Conservation (phyloP, 2,888 invertebrate genomes). For the Ferdinandea cuprea region DNA sequence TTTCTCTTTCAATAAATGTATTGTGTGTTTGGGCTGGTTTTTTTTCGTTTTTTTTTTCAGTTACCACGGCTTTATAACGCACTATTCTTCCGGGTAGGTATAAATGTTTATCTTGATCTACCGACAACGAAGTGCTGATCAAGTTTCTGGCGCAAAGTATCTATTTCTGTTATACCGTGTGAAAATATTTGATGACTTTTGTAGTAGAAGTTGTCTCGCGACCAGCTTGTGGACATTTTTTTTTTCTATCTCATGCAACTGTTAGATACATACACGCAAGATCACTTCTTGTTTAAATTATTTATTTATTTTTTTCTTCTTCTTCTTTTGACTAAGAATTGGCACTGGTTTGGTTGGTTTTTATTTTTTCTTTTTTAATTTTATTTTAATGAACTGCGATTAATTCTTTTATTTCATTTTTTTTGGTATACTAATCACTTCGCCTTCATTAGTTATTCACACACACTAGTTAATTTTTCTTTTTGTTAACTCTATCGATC, state of each 20-base stretch:
- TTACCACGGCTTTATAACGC: neutral
- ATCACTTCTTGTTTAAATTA: slow-evolving; percentile 44
- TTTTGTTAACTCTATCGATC: slow-evolving; percentile 43
- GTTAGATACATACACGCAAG: slow-evolving; percentile 27
- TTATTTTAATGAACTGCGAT: slow-evolving; percentile 47
- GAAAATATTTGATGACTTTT: slow-evolving; percentile 27
- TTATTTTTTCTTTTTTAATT: neutral
- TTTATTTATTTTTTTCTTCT: slow-evolving; percentile 23
- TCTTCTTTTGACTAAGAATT: slow-evolving; percentile 51
- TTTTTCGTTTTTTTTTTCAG: neutral
- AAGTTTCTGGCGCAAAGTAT: slow-evolving; percentile 47
- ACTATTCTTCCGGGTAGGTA: slow-evolving; percentile 21
- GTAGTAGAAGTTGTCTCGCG: slow-evolving; percentile 34
- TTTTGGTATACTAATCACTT: slow-evolving; percentile 41
- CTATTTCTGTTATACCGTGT: slow-evolving; percentile 47
- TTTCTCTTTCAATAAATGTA: slow-evolving; percentile 10
- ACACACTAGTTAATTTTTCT: slow-evolving; percentile 36
- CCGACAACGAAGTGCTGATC: slow-evolving; percentile 45
- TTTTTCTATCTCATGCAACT: slow-evolving; percentile 29
- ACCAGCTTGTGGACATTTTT: slow-evolving; percentile 65
- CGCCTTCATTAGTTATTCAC: slow-evolving; percentile 56
- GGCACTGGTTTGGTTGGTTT: slow-evolving; percentile 71
- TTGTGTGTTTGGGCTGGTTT: no score
- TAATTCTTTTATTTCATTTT: slow-evolving; percentile 39
- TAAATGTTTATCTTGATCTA: slow-evolving; percentile 51